Evolutionary conservation across 2,888 invertebrate species (phyloP).

Genomic region (Morpho achilles): DNA sequence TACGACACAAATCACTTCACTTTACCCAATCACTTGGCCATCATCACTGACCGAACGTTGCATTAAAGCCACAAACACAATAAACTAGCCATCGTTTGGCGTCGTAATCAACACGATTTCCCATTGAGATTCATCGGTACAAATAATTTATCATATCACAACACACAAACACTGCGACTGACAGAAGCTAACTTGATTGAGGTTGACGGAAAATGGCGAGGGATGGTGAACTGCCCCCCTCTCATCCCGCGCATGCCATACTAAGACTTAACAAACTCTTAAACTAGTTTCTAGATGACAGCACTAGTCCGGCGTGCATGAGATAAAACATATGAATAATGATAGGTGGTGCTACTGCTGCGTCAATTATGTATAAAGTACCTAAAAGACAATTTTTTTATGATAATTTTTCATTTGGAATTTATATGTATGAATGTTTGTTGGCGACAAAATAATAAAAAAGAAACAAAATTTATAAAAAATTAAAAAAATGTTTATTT

Average conservation of each 20-base stretch:
- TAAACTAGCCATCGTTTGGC: slow-evolving; percentile 73
- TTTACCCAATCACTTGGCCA: slow-evolving; percentile 74
- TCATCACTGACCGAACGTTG: slow-evolving; percentile 71
- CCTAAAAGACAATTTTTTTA: too few relatives aligned
- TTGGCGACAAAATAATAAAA: too few relatives aligned
- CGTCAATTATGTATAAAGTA: too few relatives aligned
- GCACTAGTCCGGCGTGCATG: slow-evolving; percentile 28
- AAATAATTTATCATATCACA: slow-evolving; percentile 76
- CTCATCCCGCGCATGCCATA: slow-evolving; percentile 55
- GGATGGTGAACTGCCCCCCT: slow-evolving; percentile 45
- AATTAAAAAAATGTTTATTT: too few relatives aligned
- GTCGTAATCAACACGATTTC: slow-evolving; percentile 74
- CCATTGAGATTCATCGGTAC: slow-evolving; percentile 77
- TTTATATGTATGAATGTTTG: too few relatives aligned
- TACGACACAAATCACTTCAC: slow-evolving; percentile 77
- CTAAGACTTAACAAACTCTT: slow-evolving; percentile 25
- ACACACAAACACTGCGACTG: slow-evolving; percentile 78
- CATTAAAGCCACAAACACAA: slow-evolving; percentile 76
- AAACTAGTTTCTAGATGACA: slow-evolving; percentile 45
- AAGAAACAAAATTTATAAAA: too few relatives aligned
- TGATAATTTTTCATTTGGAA: too few relatives aligned
- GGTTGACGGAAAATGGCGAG: slow-evolving; percentile 74
- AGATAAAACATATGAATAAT: slow-evolving; percentile 12
- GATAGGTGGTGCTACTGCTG: slow-evolving; percentile 35
- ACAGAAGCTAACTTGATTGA: slow-evolving; percentile 76